These are phyloP conservation scores for Eremobia ochroleuca DNA, from an alignment of 2,888 invertebrate species.

Conservation along the genomic window DNA sequence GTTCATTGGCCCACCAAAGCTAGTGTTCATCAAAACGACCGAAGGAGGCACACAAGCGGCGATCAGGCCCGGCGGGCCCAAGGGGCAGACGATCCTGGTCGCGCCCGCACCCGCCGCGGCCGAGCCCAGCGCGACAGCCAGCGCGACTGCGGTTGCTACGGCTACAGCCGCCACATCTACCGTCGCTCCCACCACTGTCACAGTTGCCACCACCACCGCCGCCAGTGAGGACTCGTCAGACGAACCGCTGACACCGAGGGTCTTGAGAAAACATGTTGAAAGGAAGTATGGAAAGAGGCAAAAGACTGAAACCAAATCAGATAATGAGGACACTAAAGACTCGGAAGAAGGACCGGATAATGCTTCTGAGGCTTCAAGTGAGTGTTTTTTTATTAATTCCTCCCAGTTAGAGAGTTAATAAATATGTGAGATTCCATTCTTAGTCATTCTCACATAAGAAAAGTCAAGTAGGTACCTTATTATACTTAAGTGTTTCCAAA, in stretches of 20 bases:
- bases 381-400: constrained; percentile 56
- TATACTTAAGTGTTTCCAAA: not conserved
- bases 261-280: constrained; percentile 82
- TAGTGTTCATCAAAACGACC: constrained; percentile 89
- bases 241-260: constrained; percentile 74
- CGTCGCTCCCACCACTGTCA: constrained; percentile 31
- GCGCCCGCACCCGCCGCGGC: constrained; percentile 79
- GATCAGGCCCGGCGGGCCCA: constrained; percentile 81
- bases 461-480: too few species aligned
- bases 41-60: constrained; percentile 84
- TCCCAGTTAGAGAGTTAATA: not conserved
- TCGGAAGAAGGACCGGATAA: constrained; percentile 72
- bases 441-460: not conserved
- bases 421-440: not conserved
- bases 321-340: constrained; percentile 79
- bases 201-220: constrained; percentile 42
- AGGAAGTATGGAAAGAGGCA: constrained; percentile 87
- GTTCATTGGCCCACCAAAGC: constrained; percentile 89
- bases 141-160: constrained; percentile 22
- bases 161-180: constrained; percentile 21
- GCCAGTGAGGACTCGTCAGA: constrained; percentile 58
- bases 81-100: constrained; percentile 88
- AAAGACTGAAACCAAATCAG: constrained; percentile 80
- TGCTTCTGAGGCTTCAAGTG: constrained; percentile 79
- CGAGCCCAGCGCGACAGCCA: constrained; percentile 45